phyloP scores from a whole-genome alignment of 2,888 invertebrate species.

The Phalangium opilio region DNA sequence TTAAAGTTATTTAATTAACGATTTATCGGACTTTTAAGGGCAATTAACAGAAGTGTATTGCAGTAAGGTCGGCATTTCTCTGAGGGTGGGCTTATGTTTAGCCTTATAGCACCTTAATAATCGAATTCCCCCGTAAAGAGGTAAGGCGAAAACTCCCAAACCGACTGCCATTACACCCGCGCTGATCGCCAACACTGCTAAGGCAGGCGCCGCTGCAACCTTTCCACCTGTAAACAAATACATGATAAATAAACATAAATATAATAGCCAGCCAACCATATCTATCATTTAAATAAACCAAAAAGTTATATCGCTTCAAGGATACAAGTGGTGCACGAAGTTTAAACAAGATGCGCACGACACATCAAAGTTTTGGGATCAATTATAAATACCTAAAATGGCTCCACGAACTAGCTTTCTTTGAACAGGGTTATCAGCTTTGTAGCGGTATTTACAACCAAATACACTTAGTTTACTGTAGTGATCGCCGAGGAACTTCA shows the following conservation, averaged over 20 bases:
- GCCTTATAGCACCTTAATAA: constrained; percentile 17
- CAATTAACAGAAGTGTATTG: too few relatives aligned
- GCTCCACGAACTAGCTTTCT: constrained; percentile 30
- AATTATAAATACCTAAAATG: constrained; percentile 31
- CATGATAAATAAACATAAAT: constrained; percentile 1
- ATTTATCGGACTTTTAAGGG: too few relatives aligned
- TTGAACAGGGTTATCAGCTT: constrained; percentile 28
- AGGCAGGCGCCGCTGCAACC: constrained; percentile 9
- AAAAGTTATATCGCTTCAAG: background rate
- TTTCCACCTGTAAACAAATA: constrained; percentile 24
- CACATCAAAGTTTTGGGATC: too few relatives aligned
- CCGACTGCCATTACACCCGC: constrained; percentile 28
- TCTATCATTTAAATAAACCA: background rate
- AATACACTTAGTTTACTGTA: constrained; percentile 30
- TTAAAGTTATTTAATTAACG: too few relatives aligned
- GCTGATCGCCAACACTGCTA: constrained; percentile 26
- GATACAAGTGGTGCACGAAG: too few relatives aligned
- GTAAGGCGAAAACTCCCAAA: constrained; percentile 27
- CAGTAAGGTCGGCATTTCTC: background rate
- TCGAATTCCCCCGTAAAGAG: constrained; percentile 25
- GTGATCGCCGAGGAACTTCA: constrained; percentile 32
- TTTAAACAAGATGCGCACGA: too few relatives aligned
- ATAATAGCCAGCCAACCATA: background rate
- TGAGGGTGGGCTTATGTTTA: constrained; percentile 3
- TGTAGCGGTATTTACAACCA: constrained; percentile 32